Evolutionary conservation across 30 jellyfish, hydroid and myxozoan species (phyloP), one percentile per base, ranked within the genome.

Genomic region (Cassiopea xamachana): DNA sequence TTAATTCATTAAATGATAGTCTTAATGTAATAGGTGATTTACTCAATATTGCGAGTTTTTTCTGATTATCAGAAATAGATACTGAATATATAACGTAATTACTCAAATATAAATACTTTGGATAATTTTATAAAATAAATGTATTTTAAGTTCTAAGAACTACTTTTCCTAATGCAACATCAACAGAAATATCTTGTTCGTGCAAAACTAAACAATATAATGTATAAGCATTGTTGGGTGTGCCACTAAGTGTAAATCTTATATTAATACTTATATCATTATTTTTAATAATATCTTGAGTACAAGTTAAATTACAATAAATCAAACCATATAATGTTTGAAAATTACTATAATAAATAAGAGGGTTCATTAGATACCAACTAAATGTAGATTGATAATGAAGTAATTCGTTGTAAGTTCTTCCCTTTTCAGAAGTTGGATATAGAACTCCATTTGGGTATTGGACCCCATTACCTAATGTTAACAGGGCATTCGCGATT

Each of bases 71-170:
- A 27, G 39, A 27, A 27, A 27, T 0, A 0, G 39, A 27, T 27
- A 27, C 39, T 27, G 39, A 27, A 27, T 27, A 0, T 27, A 0
- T 27, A 27, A 27, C 39, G 39, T 27, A 27, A 27, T 27, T 27
- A 27, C 39, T 27, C 39, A 84, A 48, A 49, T 71, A 71, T 73
- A 39, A 81, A 2, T 84, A 72, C 86, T 3, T 71, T 48, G 49
- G 60, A 71, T 84, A 14, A 69, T 27, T 2, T 74, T 27, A 27
- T 0, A 55, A 55, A 55, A 0, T 55, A 55, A 55, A 10, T 0
- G 12, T 55, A 10, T 3, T 55, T 55, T 55, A 55, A 55, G 0
- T 55, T 55, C 64, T 55, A 10, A 55, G 64, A 55, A 3, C 0
- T 55, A 0, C 64, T 55, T 55, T 55, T 3, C 64, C 12, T 3